These are phyloP conservation scores for Drosophila antonietae DNA, from an alignment of 2,888 invertebrate species.

Conservation along the genomic window DNA sequence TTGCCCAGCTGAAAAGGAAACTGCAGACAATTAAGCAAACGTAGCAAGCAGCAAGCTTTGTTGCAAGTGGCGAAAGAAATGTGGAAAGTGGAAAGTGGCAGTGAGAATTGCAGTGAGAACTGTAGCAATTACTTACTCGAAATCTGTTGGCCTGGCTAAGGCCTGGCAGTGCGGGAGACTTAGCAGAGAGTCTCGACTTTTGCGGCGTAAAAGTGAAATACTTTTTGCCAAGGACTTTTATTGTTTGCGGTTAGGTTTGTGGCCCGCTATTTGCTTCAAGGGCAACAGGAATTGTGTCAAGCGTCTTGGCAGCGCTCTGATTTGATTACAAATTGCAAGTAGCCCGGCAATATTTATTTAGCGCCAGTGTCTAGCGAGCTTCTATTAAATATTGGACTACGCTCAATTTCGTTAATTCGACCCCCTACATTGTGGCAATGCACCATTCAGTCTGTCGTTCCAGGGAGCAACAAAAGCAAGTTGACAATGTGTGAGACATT, in stretches of 20 bases:
- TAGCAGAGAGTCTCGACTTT: constrained; percentile 52
- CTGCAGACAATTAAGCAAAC: constrained; percentile 73
- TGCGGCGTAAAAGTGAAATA: constrained; percentile 74
- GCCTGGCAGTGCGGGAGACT: constrained; percentile 26
- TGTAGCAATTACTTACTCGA: constrained; percentile 75
- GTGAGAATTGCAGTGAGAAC: constrained; percentile 47
- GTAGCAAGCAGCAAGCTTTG: constrained; percentile 19
- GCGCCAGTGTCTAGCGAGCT: constrained; percentile 9
- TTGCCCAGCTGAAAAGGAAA: constrained; percentile 60
- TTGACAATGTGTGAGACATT: constrained; percentile 68
- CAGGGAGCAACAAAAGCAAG: constrained; percentile 38
- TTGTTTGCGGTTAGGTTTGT: constrained; percentile 64
- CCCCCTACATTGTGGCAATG: constrained; percentile 7
- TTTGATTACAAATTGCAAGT: constrained; percentile 44
- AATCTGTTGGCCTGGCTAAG: constrained; percentile 57
- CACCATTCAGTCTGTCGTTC: not conserved
- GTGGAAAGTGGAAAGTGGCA: constrained; percentile 33
- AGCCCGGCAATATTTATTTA: constrained; percentile 7
- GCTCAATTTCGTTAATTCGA: constrained; percentile 16
- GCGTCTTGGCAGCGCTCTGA: constrained; percentile 54
- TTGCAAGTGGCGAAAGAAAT: constrained; percentile 23
- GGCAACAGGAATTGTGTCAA: constrained; percentile 64
- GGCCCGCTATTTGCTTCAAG: constrained; percentile 26
- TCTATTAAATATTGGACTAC: constrained; percentile 19
- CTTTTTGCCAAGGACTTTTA: constrained; percentile 71